These are phyloP conservation scores for Tupaia tana DNA, from an alignment of 2,113 vertebrate species.

Conservation along the genomic window DNA sequence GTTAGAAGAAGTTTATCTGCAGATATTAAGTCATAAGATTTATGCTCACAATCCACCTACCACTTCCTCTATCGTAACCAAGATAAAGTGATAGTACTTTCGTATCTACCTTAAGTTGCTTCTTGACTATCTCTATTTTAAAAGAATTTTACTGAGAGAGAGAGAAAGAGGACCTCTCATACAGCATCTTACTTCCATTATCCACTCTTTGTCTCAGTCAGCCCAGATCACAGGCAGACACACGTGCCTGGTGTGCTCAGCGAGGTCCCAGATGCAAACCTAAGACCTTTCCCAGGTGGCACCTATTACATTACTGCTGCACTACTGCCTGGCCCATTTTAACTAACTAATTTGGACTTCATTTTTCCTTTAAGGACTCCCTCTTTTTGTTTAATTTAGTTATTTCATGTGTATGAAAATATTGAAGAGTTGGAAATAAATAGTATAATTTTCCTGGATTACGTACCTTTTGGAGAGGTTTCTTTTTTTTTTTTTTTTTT, in stretches of 20 bases:
- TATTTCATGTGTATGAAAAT: neutral
- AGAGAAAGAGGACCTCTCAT: too few relatives aligned
- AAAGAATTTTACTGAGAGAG: too few relatives aligned
- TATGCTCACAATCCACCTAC: neutral
- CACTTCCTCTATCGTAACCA: neutral
- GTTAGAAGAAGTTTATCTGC: neutral
- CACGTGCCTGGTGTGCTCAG: too few relatives aligned
- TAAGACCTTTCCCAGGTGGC: too few relatives aligned
- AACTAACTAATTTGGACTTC: neutral
- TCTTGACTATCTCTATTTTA: neutral
- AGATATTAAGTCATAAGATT: neutral
- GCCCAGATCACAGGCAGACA: too few relatives aligned
- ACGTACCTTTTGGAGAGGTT: neutral
- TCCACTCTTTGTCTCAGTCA: too few relatives aligned
- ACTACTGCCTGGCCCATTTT: too few relatives aligned
- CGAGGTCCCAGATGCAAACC: too few relatives aligned
- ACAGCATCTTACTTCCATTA: too few relatives aligned
- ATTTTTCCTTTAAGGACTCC: conserved; percentile 8
- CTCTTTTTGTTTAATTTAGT: conserved; percentile 19
- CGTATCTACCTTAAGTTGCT: neutral
- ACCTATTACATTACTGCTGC: too few relatives aligned
- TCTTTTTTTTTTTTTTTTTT: too few relatives aligned
- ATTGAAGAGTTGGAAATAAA: neutral
- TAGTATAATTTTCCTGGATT: conserved; percentile 9
- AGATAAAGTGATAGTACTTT: neutral